Percentiles rank a stretch among this genome's conserved stretches.
phyloP scores from a whole-genome alignment of 2,797 vertebrate genomes.

The Alectoris magna region DNA sequence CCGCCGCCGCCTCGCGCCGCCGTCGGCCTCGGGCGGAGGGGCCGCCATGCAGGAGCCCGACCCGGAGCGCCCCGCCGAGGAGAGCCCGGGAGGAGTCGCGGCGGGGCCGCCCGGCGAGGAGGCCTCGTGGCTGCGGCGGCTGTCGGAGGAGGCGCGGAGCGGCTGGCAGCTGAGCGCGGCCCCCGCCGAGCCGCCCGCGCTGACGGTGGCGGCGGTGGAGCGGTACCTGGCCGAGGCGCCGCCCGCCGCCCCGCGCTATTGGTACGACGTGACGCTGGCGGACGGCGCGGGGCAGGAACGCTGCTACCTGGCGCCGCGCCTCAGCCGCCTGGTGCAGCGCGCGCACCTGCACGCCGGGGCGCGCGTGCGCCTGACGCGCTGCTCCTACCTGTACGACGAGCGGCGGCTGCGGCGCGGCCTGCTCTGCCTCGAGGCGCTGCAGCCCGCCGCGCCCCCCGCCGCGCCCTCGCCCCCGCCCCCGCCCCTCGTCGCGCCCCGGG shows the following conservation, averaged over 20 bases:
- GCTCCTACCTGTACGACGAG: slow-evolving; percentile 86
- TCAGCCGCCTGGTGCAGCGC: slow-evolving; percentile 81
- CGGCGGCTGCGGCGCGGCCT: slow-evolving; percentile 81
- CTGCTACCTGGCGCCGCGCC: slow-evolving; percentile 78
- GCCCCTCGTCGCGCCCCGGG: rapidly evolving
- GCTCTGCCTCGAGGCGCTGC: slow-evolving; percentile 80
- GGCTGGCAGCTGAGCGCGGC: slow-evolving; percentile 9
- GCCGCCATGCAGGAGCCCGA: slow-evolving; percentile 20
- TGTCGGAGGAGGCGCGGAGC: background rate
- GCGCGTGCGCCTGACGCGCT: slow-evolving; percentile 76
- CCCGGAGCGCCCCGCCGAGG: background rate
- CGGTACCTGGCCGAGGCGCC: slow-evolving; percentile 81
- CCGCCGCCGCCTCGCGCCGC: background rate
- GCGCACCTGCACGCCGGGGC: slow-evolving; percentile 83
- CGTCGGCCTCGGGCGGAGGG: background rate
- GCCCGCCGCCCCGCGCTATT: slow-evolving; percentile 62
- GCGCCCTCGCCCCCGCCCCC: too few species aligned
- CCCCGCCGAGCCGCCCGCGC: slow-evolving; percentile 48
- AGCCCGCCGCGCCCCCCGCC: too few species aligned
- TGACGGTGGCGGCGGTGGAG: slow-evolving; percentile 84
- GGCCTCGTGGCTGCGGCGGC: too few species aligned
- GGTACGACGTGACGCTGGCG: slow-evolving; percentile 87
- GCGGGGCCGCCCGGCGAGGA: background rate
- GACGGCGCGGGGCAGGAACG: slow-evolving; percentile 79
- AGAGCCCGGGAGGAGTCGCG: background rate